phyloP scores from a whole-genome alignment of 2,113 vertebrate species.

The Protobothrops mucrosquamatus region DNA sequence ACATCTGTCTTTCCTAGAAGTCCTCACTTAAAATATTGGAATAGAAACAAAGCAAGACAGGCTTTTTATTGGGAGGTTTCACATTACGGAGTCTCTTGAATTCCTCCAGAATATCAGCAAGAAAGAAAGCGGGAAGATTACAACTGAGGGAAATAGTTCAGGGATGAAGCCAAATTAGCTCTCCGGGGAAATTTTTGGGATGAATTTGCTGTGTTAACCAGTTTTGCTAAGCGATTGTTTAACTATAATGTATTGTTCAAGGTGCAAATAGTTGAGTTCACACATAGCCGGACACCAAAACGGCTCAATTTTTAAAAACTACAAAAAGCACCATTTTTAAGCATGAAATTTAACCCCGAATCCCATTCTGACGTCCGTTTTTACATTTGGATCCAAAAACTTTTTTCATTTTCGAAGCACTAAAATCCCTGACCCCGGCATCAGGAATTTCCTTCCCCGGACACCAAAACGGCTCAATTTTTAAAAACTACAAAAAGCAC shows the following conservation, averaged over 20 bases:
- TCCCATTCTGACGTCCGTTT: too few species aligned
- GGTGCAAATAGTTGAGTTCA: background rate
- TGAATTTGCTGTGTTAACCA: background rate
- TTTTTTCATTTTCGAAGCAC: too few species aligned
- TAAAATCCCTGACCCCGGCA: too few species aligned
- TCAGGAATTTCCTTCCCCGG: too few species aligned
- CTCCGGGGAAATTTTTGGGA: background rate
- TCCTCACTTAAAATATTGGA: background rate
- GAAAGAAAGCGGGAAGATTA: background rate
- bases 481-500: too few species aligned
- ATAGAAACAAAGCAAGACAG: background rate
- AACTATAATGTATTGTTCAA: background rate
- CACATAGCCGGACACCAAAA: too few species aligned
- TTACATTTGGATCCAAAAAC: too few species aligned
- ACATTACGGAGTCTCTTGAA: background rate
- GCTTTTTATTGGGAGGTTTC: background rate
- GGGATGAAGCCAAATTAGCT: background rate
- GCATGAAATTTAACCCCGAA: too few species aligned
- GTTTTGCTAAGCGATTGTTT: background rate
- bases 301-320: too few species aligned
- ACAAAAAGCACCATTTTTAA: too few species aligned
- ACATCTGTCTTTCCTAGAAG: conserved; percentile 13
- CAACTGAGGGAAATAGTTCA: background rate
- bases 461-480: too few species aligned
- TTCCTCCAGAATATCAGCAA: too few species aligned